Percentiles rank a stretch among this genome's conserved stretches.
phyloP scores from a whole-genome alignment of 30 jellyfish, hydroid and myxozoan genomes.

The Turritopsis dohrnii region DNA sequence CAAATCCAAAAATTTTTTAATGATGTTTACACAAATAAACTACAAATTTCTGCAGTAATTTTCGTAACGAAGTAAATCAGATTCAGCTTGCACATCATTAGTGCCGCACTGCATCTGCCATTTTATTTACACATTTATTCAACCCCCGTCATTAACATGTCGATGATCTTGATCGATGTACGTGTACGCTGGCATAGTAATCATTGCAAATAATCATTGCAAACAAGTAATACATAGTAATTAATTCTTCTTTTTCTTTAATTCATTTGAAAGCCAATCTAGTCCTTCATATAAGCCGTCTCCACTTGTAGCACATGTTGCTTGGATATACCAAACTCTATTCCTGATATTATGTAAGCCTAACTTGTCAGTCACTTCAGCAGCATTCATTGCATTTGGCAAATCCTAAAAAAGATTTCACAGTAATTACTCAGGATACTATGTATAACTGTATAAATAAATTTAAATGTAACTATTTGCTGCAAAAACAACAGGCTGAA shows the following conservation, averaged over 20 bases:
- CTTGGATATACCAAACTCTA: conserved; percentile 93
- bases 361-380: conserved; percentile 93
- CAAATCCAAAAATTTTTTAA: neutral
- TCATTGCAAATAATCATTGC: neutral
- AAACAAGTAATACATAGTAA: neutral
- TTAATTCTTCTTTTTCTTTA: conserved; percentile 78
- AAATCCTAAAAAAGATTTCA: conserved; percentile 86
- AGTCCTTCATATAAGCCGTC: conserved; percentile 98
- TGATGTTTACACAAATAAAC: neutral
- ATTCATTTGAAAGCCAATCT: conserved; percentile 94
- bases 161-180: neutral
- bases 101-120: neutral
- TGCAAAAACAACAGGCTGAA: too few species aligned
- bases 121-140: neutral
- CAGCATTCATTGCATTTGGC: conserved; percentile 91
- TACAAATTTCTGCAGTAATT: neutral
- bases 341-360: conserved; percentile 63
- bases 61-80: neutral
- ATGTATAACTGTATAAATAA: too few species aligned
- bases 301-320: conserved; percentile 98
- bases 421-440: too few species aligned
- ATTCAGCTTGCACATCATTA: neutral
- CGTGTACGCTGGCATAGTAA: neutral
- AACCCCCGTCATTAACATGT: neutral
- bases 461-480: too few species aligned